Evolutionary conservation across 2,888 invertebrate species (phyloP).

Genomic region (Malachius bipustulatus): DNA sequence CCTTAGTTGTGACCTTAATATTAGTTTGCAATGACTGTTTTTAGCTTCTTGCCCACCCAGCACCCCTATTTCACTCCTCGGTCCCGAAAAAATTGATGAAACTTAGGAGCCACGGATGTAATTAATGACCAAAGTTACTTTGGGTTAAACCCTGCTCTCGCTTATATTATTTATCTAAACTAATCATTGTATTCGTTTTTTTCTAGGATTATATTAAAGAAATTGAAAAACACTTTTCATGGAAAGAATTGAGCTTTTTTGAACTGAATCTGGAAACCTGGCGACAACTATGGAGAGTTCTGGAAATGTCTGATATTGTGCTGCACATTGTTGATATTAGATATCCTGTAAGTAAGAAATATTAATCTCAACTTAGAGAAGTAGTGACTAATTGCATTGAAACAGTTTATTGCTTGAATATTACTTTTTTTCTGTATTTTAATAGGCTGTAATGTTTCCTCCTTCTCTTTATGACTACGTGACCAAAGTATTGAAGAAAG

Average conservation of each 20-base stretch:
- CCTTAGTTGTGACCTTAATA: no score
- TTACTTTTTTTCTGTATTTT: slow-evolving; percentile 16
- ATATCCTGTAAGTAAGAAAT: slow-evolving; percentile 51
- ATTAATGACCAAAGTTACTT: no score
- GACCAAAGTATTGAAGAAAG: slow-evolving; percentile 60
- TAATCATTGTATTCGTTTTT: no score
- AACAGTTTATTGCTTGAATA: background rate
- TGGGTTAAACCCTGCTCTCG: no score
- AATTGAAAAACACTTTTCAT: slow-evolving; percentile 49
- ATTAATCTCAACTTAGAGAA: background rate
- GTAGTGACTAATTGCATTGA: background rate
- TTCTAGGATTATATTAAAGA: slow-evolving; percentile 61
- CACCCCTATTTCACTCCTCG: no score
- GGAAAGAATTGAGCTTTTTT: slow-evolving; percentile 67
- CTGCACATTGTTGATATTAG: slow-evolving; percentile 81
- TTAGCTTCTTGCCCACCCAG: no score
- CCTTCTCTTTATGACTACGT: slow-evolving; percentile 77
- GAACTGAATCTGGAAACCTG: slow-evolving; percentile 93
- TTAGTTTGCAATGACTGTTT: no score
- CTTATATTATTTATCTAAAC: no score
- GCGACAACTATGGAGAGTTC: slow-evolving; percentile 89
- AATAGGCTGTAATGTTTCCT: slow-evolving; percentile 72
- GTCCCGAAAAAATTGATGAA: no score
- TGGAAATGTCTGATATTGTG: slow-evolving; percentile 87
- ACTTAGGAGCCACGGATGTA: no score